Evolutionary conservation across 1,140 invertebrate genomes (phyloP), one percentile per base, ranked within the genome.

Genomic region (Zaprionus nigranus): DNA sequence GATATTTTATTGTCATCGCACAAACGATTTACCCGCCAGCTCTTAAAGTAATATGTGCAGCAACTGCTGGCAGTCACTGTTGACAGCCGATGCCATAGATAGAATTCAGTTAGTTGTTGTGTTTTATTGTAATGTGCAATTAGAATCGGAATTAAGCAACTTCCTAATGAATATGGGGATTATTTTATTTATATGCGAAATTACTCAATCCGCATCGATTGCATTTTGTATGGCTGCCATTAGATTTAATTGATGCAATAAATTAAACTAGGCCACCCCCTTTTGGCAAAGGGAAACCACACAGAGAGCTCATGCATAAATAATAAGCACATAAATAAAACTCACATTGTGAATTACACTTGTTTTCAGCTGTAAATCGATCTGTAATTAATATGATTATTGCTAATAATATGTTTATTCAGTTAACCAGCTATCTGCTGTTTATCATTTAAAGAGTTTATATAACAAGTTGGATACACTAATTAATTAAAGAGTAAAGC

Each of bases 1-100:
- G 49, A 73, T 83, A 79, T 79, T 82, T 82, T 82, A 82, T 82
- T 77, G 63, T 43, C 51, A 56, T 24, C 49, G 58, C 24, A 5
- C 38, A 38, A 26, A 72, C 62, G 38, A 38, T 40, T 49, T 51
- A 28, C 22, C 53, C 15, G 11, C 12, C 13, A 17, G 53, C 43
- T 43, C 51, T 15, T 54, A 1, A 38, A 59, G 30, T n/a, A 66
- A 17, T 26, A 65, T 70, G 53, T 71, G 49, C 15, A 54, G 30
- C 36, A 26, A 64, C 36, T 64, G 62, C 28, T 51, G 20, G 49
- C 24, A 36, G 51, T 63, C 11, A n/a, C 12, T 64, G 17, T 38
- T 43, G 15, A 60, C 40, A 17, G 26, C 26, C 30, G n/a, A 2
- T 54, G 46, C 34, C 46, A 24, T 61, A 61, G 11, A 49, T 51